Percentiles rank a stretch among this genome's conserved stretches.
Conservation (phyloP, 35 echinoderm and acorn worm species). For the Amphiura filiformis region DNA sequence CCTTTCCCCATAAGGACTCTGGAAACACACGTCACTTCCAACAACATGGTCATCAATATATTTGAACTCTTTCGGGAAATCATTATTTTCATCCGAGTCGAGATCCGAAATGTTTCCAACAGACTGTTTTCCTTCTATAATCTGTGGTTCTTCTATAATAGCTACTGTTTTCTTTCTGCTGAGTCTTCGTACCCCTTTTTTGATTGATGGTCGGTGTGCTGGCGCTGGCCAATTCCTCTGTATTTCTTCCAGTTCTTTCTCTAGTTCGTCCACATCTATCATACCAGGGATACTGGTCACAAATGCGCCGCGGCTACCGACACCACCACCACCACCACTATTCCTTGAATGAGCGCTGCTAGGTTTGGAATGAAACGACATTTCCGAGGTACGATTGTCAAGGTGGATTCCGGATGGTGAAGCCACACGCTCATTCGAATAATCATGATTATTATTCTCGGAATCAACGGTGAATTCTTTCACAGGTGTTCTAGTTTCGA, state of each 20-base stretch:
- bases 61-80: slow-evolving; percentile 9
- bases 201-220: neutral
- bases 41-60: slow-evolving; percentile 92
- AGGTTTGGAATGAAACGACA: no score
- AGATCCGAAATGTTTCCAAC: neutral
- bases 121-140: neutral
- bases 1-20: slow-evolving; percentile 65
- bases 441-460: no score
- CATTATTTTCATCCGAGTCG: neutral
- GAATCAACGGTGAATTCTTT: no score
- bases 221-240: neutral
- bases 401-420: no score
- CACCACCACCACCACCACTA: no score
- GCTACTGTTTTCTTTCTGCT: neutral
- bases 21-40: slow-evolving; percentile 73
- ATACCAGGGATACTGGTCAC: neutral
- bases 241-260: neutral
- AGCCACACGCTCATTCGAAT: no score
- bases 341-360: neutral
- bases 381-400: no score
- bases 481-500: no score
- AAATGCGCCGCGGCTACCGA: neutral
- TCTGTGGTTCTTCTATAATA: no score
- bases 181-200: neutral
- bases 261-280: neutral